Percentiles rank a stretch among this genome's conserved stretches.
These are phyloP conservation scores for Zosterops pallidus DNA, from an alignment of 2,113 vertebrate species.

Conservation along the genomic window DNA sequence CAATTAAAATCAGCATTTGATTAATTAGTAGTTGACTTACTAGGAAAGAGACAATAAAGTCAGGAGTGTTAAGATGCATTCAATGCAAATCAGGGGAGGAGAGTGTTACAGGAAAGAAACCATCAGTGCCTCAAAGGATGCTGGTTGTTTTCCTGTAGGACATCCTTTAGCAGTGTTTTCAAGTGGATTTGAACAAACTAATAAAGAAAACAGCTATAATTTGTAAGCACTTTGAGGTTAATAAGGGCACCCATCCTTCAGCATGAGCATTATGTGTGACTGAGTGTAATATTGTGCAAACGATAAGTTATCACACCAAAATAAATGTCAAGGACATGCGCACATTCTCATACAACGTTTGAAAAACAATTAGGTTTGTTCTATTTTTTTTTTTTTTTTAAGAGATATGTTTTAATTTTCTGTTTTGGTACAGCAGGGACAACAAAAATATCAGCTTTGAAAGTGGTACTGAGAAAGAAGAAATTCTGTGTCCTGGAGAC, in stretches of 20 bases:
- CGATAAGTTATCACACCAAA: not conserved
- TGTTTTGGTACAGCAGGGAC: not conserved
- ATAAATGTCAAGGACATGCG: not conserved
- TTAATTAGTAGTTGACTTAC: not conserved
- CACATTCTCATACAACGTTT: not conserved
- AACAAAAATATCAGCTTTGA: not conserved
- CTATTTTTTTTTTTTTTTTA: not conserved
- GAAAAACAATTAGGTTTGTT: not conserved
- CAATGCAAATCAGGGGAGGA: not conserved
- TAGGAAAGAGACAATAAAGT: not conserved
- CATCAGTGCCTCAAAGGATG: not conserved
- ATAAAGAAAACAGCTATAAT: not conserved
- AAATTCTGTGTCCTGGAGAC: not conserved
- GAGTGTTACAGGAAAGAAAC: not conserved
- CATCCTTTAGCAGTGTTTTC: not conserved
- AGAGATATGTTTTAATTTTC: not conserved
- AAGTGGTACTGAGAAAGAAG: not conserved
- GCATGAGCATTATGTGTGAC: not conserved
- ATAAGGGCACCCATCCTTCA: not conserved
- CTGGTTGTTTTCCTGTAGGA: not conserved
- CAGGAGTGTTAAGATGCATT: not conserved
- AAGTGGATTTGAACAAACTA: not conserved
- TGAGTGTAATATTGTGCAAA: not conserved
- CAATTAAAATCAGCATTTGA: not conserved
- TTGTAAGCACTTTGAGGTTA: not conserved